These are phyloP conservation scores for Corydoras maculifer DNA, from an alignment of 2,113 vertebrate species.

Conservation along the genomic window DNA sequence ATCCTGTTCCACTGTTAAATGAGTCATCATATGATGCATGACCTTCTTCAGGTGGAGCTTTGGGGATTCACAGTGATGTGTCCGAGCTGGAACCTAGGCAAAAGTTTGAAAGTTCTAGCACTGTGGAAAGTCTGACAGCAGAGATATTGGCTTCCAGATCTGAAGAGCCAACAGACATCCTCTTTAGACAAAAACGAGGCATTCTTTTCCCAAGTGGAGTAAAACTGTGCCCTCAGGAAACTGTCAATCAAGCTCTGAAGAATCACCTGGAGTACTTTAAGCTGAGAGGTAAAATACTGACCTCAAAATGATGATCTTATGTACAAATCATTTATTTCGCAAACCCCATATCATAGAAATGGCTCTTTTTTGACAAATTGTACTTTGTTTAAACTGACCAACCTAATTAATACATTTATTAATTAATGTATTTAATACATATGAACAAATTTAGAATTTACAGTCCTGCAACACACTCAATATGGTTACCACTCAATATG, in stretches of 20 bases:
- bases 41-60: slow-evolving; percentile 21
- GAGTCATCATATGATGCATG: not conserved
- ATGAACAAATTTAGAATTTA: no score
- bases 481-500: no score
- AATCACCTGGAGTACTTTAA: slow-evolving; percentile 85
- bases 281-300: slow-evolving; percentile 73
- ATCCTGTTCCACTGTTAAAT: not conserved
- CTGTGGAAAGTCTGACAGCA: not conserved
- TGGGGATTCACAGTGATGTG: slow-evolving; percentile 6
- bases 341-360: not conserved
- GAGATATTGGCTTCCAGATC: slow-evolving; percentile 11
- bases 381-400: no score
- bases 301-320: no score
- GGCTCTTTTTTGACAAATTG: no score
- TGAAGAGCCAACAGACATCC: slow-evolving; percentile 31
- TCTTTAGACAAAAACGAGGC: slow-evolving; percentile 67
- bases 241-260: slow-evolving; percentile 69
- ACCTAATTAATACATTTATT: no score
- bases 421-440: no score
- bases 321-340: not conserved
- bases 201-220: slow-evolving; percentile 81
- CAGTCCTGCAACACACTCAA: no score
- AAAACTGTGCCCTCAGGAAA: slow-evolving; percentile 82
- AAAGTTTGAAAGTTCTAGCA: not conserved
- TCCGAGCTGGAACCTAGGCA: slow-evolving; percentile 2